Evolutionary conservation across 2,888 invertebrate genomes (phyloP).

Genomic region (Pilophorus perplexus): DNA sequence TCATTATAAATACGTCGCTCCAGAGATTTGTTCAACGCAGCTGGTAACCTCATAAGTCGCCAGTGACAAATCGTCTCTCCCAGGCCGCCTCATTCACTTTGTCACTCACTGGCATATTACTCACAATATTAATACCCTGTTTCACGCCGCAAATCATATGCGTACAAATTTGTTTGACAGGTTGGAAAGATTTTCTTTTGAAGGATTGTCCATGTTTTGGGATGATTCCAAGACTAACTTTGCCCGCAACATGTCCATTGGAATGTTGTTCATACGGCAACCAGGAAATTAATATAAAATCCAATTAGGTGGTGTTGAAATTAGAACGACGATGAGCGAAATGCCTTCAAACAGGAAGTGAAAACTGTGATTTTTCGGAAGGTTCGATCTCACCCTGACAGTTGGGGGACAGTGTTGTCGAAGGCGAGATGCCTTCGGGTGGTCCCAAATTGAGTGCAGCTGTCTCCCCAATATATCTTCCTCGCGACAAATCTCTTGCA

Average conservation of each 20-base stretch:
- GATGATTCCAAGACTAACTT: too few relatives aligned
- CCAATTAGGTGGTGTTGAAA: too few relatives aligned
- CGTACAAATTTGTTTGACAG: too few relatives aligned
- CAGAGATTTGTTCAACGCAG: constrained; percentile 36
- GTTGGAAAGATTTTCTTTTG: too few relatives aligned
- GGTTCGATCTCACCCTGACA: background rate
- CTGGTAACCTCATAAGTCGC: constrained; percentile 40
- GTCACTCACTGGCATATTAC: constrained; percentile 39
- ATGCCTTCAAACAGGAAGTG: too few relatives aligned
- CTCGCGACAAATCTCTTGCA: constrained; percentile 35
- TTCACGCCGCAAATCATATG: constrained; percentile 32
- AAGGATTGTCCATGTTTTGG: too few relatives aligned
- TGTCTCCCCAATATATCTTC: constrained; percentile 39
- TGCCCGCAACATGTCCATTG: too few relatives aligned
- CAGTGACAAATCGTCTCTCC: constrained; percentile 30
- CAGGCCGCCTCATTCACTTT: constrained; percentile 32
- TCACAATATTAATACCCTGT: constrained; percentile 27
- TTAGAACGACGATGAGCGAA: too few relatives aligned
- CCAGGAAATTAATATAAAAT: too few relatives aligned
- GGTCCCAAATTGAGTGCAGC: constrained; percentile 35
- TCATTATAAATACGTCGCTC: constrained; percentile 38
- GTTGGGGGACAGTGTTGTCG: constrained; percentile 18
- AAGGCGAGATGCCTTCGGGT: constrained; percentile 29
- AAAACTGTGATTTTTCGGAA: too few relatives aligned
- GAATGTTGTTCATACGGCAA: too few relatives aligned